Base-by-base conservation (phyloP, 2,797 vertebrate species). In the Salarias fasciatus region DNA sequence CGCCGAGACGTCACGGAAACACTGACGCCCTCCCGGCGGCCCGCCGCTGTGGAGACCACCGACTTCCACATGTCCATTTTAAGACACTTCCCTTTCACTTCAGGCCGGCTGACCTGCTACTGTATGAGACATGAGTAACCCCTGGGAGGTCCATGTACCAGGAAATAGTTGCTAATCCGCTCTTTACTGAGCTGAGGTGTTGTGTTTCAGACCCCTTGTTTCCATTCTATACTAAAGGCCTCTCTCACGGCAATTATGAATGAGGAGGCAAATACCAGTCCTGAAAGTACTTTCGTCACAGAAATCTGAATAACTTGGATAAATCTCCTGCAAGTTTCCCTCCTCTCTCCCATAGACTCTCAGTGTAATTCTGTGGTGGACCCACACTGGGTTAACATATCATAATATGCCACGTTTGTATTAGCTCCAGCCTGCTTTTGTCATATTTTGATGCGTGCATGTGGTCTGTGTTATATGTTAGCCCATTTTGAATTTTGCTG, bases 1-100 rank as follows among this genome's bases (percentile, higher is more conserved):
- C 69, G 41, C 42, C 2, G 29, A 85, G 83, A 92, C 82, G 51
- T 92, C 90, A 92, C 56, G 84, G 93, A 93, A 93, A 93, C 77
- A 81, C 63, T 79, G 75, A 74, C 55, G 72, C 79, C 74, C 56
- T 65, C 67, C 78, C 63, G 67, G 29, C 70, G 57, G 67, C 44
- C 50, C 14, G 10, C 63, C 62, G 51, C 69, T 43, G 69, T 49
- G 24, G 54, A 64, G 76, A 44, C 68, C 65, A 47, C 38, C 3
- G 41, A 36, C 50, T 77, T 45, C 59, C 55, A 24, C 78, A 82
- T 80, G 66, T 72, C 90, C 90, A 81, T 91, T 91, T 92, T 90
- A 88, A 89, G 92, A 77, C 68, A 72, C 85, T 92, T 90, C 87
- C 88, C 13, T 28, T 91, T 80, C 69, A 70, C 36, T 75, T 69